Percentiles rank a stretch among this genome's conserved stretches.
Conservation (phyloP, 2,888 invertebrate genomes). For the Oscheius sp. region DNA sequence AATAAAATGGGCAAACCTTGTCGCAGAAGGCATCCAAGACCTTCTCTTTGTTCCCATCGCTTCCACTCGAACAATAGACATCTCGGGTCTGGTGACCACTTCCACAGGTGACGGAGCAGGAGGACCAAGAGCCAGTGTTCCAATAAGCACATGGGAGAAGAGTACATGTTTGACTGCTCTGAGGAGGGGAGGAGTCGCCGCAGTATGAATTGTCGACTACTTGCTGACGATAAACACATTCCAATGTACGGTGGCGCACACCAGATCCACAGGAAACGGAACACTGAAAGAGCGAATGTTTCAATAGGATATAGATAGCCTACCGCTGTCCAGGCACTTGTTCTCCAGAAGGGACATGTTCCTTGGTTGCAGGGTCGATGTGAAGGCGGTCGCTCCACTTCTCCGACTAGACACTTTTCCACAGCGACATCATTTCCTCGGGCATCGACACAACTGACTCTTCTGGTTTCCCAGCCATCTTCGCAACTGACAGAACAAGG, state of each 20-base stretch:
- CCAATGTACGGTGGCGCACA: conserved; percentile 59
- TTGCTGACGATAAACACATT: conserved; percentile 69
- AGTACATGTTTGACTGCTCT: conserved; percentile 53
- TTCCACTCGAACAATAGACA: conserved; percentile 77
- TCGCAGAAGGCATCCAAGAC: conserved; percentile 53
- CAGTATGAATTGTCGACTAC: conserved; percentile 70
- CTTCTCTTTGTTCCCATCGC: conserved; percentile 35
- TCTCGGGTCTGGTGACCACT: conserved; percentile 79
- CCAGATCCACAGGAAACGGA: conserved; percentile 72
- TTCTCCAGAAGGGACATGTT: conserved; percentile 75
- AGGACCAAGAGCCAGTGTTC: conserved; percentile 62
- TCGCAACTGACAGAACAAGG: conserved; percentile 60
- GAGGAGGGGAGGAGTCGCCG: conserved; percentile 55
- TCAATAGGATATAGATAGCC: conserved; percentile 58
- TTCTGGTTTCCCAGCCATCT: conserved; percentile 70
- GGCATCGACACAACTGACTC: conserved; percentile 68
- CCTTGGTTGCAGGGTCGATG: conserved; percentile 74
- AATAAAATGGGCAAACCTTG: conserved; percentile 36
- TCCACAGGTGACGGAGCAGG: conserved; percentile 78
- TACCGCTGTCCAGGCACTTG: conserved; percentile 73
- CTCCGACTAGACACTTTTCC: conserved; percentile 48
- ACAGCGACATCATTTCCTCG: conserved; percentile 57
- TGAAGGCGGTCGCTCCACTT: conserved; percentile 55
- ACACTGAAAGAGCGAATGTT: conserved; percentile 47
- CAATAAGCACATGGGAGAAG: conserved; percentile 66